Percentiles rank a stretch among this genome's conserved stretches.
These are phyloP conservation scores for Monopterus albus DNA, from an alignment of 2,113 vertebrate genomes.

Conservation along the genomic window DNA sequence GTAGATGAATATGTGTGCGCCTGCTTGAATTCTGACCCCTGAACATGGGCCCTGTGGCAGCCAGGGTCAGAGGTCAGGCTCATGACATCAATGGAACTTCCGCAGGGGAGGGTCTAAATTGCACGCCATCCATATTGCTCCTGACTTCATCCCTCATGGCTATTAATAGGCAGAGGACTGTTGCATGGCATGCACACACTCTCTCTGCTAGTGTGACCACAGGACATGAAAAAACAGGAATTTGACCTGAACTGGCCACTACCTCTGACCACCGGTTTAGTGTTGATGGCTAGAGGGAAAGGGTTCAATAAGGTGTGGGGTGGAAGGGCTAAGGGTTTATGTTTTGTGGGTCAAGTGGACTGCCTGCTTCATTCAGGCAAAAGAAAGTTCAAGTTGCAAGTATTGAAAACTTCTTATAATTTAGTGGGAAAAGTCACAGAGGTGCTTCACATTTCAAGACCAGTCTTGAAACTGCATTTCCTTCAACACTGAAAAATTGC, in stretches of 20 bases:
- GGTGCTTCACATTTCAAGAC: background rate
- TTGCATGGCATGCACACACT: conserved; percentile 67
- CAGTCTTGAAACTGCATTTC: background rate
- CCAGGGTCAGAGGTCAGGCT: conserved; percentile 75
- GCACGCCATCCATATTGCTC: conserved; percentile 70
- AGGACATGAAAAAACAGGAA: conserved; percentile 67
- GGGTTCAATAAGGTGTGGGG: conserved; percentile 55
- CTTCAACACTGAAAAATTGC: too few species aligned
- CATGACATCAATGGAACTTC: conserved; percentile 74
- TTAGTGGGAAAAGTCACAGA: background rate
- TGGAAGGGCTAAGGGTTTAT: conserved; percentile 49
- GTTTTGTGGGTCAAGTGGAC: conserved; percentile 10
- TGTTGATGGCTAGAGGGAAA: conserved; percentile 50
- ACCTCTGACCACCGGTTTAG: conserved; percentile 48
- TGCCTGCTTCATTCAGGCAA: background rate
- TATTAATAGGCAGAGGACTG: conserved; percentile 80
- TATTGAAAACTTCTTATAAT: background rate
- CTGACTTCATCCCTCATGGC: conserved; percentile 57
- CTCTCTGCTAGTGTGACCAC: conserved; percentile 67
- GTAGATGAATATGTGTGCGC: too few species aligned
- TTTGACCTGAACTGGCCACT: conserved; percentile 67
- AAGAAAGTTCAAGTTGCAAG: background rate
- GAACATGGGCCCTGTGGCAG: conserved; percentile 40
- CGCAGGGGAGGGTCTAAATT: conserved; percentile 75
- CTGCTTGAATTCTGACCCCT: background rate